Base-by-base conservation (phyloP, 2,888 invertebrate genomes). In the Cabera pusaria region DNA sequence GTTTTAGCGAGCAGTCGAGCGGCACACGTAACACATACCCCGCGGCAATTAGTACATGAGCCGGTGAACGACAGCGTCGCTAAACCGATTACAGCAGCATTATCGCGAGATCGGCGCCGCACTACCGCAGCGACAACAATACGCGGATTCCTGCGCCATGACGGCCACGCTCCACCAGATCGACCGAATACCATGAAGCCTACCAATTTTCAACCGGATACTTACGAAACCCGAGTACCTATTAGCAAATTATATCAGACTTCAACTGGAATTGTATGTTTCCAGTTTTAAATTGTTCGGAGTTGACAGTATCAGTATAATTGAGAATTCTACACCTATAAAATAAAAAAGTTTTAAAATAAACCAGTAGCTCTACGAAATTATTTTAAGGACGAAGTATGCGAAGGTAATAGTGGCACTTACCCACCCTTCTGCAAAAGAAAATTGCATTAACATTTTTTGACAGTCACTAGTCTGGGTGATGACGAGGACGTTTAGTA, bases 391-490 rank as follows among this genome's bases (percentile, higher is more conserved):
- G 4, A 56, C 55, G 56, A 53, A 64, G 66, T n/a, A n/a, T n/a
- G n/a, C n/a, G n/a, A 59, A 56, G 51, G 60, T 52, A 49, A 45
- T 49, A 49, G 56, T 54, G 57, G 52, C 58, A 70, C 73, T 75
- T 69, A 55, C 55, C 21, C 62, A 69, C 72, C 47, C 75, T 70
- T 56, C 48, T 64, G 66, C 68, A 69, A 52, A 56, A 63, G 60
- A 75, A 79, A 80, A 81, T 83, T 80, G 75, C 75, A 82, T 81
- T 75, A 80, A 70, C 72, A 76, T 74, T 80, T 81, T 83, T 80
- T 74, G 80, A 82, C 74, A 82, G 82, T 83, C 80, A 82, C 81
- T 72, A 80, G 79, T 72, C 64, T 72, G 69, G 63, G 64, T 68
- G 74, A 81, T 85, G 85, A 85, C 83, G 75, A 72, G 73, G 77